Percentiles rank a stretch among this genome's conserved stretches.
Conservation (phyloP, 1,140 invertebrate genomes). For the Anoplophora glabripennis region DNA sequence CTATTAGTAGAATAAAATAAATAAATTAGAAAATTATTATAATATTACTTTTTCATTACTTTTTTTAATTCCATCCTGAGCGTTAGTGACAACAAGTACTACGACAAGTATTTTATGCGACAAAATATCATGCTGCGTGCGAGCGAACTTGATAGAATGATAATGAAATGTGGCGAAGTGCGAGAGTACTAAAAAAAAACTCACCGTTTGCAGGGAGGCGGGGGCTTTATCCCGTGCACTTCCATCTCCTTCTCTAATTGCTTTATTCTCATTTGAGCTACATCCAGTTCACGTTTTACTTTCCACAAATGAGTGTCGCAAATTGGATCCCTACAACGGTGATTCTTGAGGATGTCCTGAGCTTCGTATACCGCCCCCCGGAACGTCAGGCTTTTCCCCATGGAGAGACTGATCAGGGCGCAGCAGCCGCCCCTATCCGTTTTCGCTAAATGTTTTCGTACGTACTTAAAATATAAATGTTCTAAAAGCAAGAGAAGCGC, state of each 20-base stretch:
- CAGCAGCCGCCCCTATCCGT: conserved; percentile 86
- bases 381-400: conserved; percentile 55
- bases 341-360: conserved; percentile 60
- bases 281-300: conserved; percentile 82
- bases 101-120: conserved; percentile 12
- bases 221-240: conserved; percentile 72
- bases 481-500: conserved; percentile 83
- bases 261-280: conserved; percentile 76
- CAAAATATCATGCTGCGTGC: conserved; percentile 10
- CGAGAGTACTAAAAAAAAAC: conserved; percentile 9
- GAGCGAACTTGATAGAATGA: neutral
- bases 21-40: no score
- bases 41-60: no score
- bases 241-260: conserved; percentile 83
- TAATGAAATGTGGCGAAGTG: neutral
- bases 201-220: conserved; percentile 52
- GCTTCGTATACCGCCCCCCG: conserved; percentile 80
- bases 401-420: conserved; percentile 81
- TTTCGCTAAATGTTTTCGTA: conserved; percentile 82
- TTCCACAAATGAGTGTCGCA: conserved; percentile 85
- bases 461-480: conserved; percentile 91
- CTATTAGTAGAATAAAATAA: no score
- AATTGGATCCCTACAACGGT: conserved; percentile 72
- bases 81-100: conserved; percentile 38
- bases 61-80: no score